phyloP scores from a whole-genome alignment of 2,888 invertebrate genomes.

The Microplitis deprimator region DNA sequence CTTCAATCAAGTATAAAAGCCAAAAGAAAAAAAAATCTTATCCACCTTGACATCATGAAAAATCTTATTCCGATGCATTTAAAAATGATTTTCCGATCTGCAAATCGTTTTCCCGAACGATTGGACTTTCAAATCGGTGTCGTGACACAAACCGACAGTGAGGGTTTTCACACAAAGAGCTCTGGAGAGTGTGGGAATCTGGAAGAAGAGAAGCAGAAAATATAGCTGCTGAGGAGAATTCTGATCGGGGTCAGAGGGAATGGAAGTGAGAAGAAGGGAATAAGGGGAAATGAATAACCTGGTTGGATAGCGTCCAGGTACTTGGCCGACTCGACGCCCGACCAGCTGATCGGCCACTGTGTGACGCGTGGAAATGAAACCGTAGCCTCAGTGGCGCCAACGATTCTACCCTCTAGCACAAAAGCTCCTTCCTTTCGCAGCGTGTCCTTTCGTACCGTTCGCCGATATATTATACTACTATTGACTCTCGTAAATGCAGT shows the following conservation, averaged over 20 bases:
- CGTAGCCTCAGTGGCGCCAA: slow-evolving; percentile 66
- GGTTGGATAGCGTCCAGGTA: slow-evolving; percentile 69
- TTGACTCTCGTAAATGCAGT: neutral
- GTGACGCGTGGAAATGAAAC: slow-evolving; percentile 58
- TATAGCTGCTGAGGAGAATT: neutral
- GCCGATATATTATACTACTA: neutral
- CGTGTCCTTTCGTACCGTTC: slow-evolving; percentile 19
- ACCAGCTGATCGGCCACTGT: slow-evolving; percentile 66
- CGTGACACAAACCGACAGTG: slow-evolving; percentile 40
- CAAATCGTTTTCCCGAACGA: slow-evolving; percentile 43
- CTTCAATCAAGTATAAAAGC: neutral
- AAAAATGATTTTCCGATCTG: slow-evolving; percentile 49
- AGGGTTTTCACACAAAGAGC: neutral
- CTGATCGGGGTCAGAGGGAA: slow-evolving; percentile 10
- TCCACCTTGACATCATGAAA: neutral
- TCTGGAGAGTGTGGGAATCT: neutral
- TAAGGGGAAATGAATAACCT: slow-evolving; percentile 61
- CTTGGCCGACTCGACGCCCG: slow-evolving; percentile 42
- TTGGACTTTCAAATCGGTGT: slow-evolving; percentile 49
- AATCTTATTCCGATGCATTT: neutral
- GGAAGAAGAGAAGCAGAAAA: neutral
- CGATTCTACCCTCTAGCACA: slow-evolving; percentile 44
- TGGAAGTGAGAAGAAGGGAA: slow-evolving; percentile 39
- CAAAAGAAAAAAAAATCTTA: neutral
- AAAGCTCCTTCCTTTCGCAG: neutral